A percentile compares a stretch with the other conserved stretches of the same genome.
These are phyloP conservation scores for Gymnarchus niloticus DNA, from an alignment of 2,113 vertebrate genomes.

Conservation along the genomic window DNA sequence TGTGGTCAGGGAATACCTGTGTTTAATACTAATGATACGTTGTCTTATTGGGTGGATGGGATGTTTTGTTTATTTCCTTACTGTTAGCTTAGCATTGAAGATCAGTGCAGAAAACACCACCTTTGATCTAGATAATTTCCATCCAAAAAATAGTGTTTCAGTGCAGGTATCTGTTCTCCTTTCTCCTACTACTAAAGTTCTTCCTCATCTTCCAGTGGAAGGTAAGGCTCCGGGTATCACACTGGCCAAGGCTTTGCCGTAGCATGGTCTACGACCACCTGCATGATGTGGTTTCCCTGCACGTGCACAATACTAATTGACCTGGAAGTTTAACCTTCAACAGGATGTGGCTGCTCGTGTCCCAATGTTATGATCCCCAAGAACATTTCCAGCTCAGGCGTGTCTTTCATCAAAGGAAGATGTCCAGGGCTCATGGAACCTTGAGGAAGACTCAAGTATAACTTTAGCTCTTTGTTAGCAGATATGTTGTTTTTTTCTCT, in stretches of 20 bases:
- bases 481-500: no score
- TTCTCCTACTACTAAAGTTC: no score
- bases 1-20: background rate
- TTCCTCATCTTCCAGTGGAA: background rate
- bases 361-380: background rate
- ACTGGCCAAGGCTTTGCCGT: background rate
- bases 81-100: no score
- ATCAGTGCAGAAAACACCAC: background rate
- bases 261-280: background rate
- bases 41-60: background rate
- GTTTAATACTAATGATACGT: background rate
- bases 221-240: background rate
- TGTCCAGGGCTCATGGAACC: background rate
- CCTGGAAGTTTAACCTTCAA: background rate
- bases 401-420: background rate
- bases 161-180: no score
- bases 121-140: background rate
- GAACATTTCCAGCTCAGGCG: background rate
- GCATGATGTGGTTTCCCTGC: background rate
- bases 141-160: background rate
- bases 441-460: no score
- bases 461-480: no score
- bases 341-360: background rate
- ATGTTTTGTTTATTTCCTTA: background rate
- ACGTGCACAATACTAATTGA: background rate